Base-by-base conservation (phyloP, 2,888 invertebrate genomes). In the Ypsolopha sequella region DNA sequence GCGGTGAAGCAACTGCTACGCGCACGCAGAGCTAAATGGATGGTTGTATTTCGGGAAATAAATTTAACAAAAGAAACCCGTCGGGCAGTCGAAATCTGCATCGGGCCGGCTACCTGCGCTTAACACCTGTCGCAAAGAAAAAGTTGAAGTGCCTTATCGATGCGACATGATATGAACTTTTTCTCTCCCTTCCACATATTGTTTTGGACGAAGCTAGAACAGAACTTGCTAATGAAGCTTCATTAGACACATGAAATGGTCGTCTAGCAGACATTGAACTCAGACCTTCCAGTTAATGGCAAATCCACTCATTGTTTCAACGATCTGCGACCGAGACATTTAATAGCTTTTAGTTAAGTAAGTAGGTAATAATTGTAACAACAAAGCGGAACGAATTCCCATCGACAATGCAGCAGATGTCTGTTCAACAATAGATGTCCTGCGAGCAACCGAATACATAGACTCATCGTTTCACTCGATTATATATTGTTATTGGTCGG, bases 91-190 rank as follows among this genome's bases (percentile, higher is more conserved):
- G 56, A 57, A 62, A 59, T 62, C 61, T 59, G 60, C 59, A 55
- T 55, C 60, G 59, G 64, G 47, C 33, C 61, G 64, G 66, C 76
- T 84, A 84, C 84, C 84, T 85, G 84, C 74, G 70, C 60, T 66
- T 68, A 74, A 74, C 52, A 52, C 52, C 52, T 52, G 52, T 52
- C 52, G 50, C 41, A 33, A 52, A 50, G 38, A 48, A 48, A 41
- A 11, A 36, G 39, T 11, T 33, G 13, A 36, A 24, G 24, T 24
- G 24, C 24, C 24, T 24, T 2, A 24, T n/a, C n/a, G n/a, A n/a
- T n/a, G 24, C 24, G 24, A 24, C 4, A 24, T 3, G 24, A 24
- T 24, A 24, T 4, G 2, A 4, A 3, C 4, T 24, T 24, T 24
- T 24, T 24, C 4, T 24, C 24, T 24, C 4, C 24, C 24, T 3